Percentiles rank a stretch among this genome's conserved stretches.
Evolutionary conservation across 35 echinoderm and acorn worm genomes (phyloP).

Genomic region (Apostichopus californicus): DNA sequence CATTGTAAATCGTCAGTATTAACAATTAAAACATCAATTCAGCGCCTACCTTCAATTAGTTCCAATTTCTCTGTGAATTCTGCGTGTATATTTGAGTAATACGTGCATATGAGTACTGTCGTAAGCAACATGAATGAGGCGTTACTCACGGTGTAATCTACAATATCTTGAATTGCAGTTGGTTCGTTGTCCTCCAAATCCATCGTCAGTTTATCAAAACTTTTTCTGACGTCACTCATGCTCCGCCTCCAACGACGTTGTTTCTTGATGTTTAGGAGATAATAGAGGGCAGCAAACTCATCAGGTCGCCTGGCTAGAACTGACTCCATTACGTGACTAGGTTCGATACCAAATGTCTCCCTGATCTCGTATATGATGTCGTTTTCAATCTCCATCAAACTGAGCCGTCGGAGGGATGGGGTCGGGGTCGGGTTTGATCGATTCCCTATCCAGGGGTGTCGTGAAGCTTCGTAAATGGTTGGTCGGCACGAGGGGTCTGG

Average conservation of each 20-base stretch:
- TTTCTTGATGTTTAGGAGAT: slow-evolving; percentile 66
- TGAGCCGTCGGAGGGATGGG: slow-evolving; percentile 47
- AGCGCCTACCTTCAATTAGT: too few relatives aligned
- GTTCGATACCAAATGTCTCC: slow-evolving; percentile 72
- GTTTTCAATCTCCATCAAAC: slow-evolving; percentile 76
- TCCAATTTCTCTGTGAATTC: too few relatives aligned
- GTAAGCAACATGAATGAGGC: not conserved
- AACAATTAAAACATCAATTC: too few relatives aligned
- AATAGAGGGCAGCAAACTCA: slow-evolving; percentile 88
- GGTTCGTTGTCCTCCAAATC: not conserved
- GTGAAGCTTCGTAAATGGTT: slow-evolving; percentile 60
- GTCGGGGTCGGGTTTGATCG: slow-evolving; percentile 9
- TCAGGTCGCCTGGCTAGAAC: slow-evolving; percentile 72
- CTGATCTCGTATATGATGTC: slow-evolving; percentile 81
- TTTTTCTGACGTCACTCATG: slow-evolving; percentile 29
- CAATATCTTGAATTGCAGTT: slow-evolving; percentile 26
- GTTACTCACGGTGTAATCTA: slow-evolving; percentile 34
- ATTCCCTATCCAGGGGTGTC: slow-evolving; percentile 71
- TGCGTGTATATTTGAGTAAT: too few relatives aligned
- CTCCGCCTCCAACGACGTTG: slow-evolving; percentile 36
- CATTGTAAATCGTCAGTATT: too few relatives aligned
- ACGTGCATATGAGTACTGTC: too few relatives aligned
- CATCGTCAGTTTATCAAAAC: slow-evolving; percentile 46
- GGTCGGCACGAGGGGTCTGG: slow-evolving; percentile 73
- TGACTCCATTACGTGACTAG: slow-evolving; percentile 68